Percentiles rank a stretch among this genome's conserved stretches.
Conservation (phyloP, 2,113 vertebrate genomes). For the Parus major region DNA sequence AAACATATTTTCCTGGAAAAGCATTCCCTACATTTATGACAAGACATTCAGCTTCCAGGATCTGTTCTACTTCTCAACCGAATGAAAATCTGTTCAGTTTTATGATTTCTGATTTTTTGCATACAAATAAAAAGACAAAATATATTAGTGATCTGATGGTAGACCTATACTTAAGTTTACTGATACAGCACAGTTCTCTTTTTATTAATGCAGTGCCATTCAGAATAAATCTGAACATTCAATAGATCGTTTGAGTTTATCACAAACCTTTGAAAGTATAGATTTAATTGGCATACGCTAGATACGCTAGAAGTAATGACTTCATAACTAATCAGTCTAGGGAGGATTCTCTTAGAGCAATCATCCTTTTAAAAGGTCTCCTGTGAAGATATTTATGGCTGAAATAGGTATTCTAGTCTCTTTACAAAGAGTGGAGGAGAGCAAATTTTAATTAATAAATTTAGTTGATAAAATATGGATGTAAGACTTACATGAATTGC, state of each 20-base stretch:
- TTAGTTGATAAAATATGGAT: neutral
- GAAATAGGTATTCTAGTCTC: neutral
- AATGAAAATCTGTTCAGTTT: neutral
- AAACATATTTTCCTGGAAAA: neutral
- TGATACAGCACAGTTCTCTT: neutral
- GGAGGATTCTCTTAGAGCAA: neutral
- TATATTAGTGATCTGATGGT: neutral
- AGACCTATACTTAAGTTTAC: neutral
- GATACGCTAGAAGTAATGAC: neutral
- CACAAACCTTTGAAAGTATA: neutral
- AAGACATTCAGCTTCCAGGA: neutral
- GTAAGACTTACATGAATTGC: neutral
- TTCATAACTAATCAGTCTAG: neutral
- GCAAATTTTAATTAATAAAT: neutral
- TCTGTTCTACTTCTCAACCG: neutral
- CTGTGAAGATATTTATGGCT: neutral
- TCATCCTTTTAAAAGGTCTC: neutral
- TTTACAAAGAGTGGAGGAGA: neutral
- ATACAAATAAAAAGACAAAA: neutral
- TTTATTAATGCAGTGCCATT: neutral
- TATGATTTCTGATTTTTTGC: neutral
- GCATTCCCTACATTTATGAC: fast-evolving
- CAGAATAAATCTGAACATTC: neutral
- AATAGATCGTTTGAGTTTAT: neutral
- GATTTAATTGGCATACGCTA: neutral